Percentiles rank a stretch among this genome's conserved stretches.
Conservation (phyloP, 2,888 invertebrate species). For the Acholoe squamosa region DNA sequence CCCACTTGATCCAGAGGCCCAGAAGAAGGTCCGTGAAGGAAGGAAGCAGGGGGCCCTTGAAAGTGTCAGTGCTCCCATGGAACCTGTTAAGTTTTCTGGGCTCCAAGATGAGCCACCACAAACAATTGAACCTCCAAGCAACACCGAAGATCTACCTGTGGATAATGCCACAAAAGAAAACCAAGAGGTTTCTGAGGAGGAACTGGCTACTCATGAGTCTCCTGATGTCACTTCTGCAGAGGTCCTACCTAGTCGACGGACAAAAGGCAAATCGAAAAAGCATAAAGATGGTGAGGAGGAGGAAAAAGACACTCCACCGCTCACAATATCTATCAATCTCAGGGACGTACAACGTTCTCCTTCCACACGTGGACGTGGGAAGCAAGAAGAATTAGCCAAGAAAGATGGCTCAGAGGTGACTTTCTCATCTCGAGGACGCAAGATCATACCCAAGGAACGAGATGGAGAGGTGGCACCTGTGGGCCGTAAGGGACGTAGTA, state of each 20-base stretch:
- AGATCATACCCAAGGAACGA: constrained; percentile 69
- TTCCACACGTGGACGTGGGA: constrained; percentile 27
- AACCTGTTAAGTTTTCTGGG: not conserved
- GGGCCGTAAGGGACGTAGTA: constrained; percentile 5
- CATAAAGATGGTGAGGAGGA: constrained; percentile 14
- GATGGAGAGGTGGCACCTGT: constrained; percentile 65
- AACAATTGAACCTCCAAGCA: constrained; percentile 2
- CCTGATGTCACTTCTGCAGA: not conserved
- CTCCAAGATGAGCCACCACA: not conserved
- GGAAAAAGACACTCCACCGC: constrained; percentile 19
- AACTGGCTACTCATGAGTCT: constrained; percentile 38
- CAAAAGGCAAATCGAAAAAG: constrained; percentile 22
- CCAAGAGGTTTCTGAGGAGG: constrained; percentile 41
- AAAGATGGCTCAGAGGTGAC: constrained; percentile 56
- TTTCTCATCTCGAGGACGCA: constrained; percentile 68
- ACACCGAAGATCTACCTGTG: constrained; percentile 37
- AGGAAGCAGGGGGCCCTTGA: constrained; percentile 56
- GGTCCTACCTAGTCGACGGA: not conserved
- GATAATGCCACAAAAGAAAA: not conserved
- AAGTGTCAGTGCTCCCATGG: constrained; percentile 28
- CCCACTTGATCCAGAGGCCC: constrained; percentile 49
- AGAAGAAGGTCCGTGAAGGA: constrained; percentile 53
- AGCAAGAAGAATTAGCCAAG: constrained; percentile 53
- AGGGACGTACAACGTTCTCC: constrained; percentile 48
- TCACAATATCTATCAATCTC: constrained; percentile 9